phyloP scores from a whole-genome alignment of 2,113 vertebrate species.

The Anoplopoma fimbria region DNA sequence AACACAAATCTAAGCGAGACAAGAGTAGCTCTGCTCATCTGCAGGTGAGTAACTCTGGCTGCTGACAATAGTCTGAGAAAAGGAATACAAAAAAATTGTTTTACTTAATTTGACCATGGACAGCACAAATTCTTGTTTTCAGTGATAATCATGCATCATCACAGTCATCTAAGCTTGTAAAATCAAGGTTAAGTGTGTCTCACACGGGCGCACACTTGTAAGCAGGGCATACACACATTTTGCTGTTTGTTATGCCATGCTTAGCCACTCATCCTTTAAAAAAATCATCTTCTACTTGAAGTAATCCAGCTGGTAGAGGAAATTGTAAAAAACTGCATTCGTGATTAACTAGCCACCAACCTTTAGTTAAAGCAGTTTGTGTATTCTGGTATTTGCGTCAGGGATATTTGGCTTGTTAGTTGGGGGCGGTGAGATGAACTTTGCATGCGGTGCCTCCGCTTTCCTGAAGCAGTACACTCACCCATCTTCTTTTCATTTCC shows the following conservation, averaged over 20 bases:
- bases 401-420: constrained; percentile 38
- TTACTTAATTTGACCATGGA: constrained; percentile 1
- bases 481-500: constrained; percentile 36
- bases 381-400: constrained; percentile 36
- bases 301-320: background rate
- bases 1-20: constrained; percentile 9
- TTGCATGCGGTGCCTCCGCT: constrained; percentile 23
- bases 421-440: constrained; percentile 39
- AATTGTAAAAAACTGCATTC: background rate
- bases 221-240: background rate
- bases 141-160: constrained; percentile 14
- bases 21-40: background rate
- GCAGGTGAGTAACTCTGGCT: background rate
- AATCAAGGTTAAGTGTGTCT: constrained; percentile 24
- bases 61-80: background rate
- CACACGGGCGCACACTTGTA: background rate
- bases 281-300: background rate
- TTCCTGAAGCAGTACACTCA: constrained; percentile 48
- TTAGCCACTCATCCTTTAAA: background rate
- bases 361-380: background rate
- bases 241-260: background rate
- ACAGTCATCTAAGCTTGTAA: constrained; percentile 1
- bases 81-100: background rate
- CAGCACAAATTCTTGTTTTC: constrained; percentile 1
- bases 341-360: background rate